Base-by-base conservation (phyloP, 2,888 invertebrate genomes). In the Tiliacea citrago region DNA sequence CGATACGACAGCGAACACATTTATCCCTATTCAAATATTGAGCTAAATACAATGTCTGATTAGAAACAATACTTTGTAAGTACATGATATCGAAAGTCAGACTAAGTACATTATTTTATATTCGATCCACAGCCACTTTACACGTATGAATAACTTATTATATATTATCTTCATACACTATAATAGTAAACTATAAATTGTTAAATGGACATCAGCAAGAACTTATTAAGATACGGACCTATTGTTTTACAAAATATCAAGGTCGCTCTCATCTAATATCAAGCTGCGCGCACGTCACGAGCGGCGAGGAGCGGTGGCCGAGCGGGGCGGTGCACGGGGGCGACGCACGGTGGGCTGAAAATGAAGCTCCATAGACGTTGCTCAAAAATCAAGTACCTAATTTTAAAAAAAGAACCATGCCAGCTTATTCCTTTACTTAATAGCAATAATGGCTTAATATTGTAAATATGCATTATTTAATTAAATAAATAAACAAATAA, bases 61-160 rank as follows among this genome's bases (percentile, higher is more conserved):
- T 63, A 49, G 13, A 67, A 66, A 77, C 7, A 47, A 70, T 24
- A 45, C n/a, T 16, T 68, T 53, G n/a, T 75, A 75, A 61, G 78
- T 77, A 75, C 69, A 61, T 16, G 51, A 58, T 60, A 47, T 51
- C 21, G 39, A n/a, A 79, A 49, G 7, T 72, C 55, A 73, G 24
- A 57, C 49, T 77, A 79, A 77, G 35, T 68, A 77, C 55, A 51
- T n/a, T 76, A 57, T 39, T 53, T 35, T 82, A 58, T 63, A 80
- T 68, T 72, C 68, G 65, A 78, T 82, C 61, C 80, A 81, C 80
- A 81, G 80, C 81, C 81, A 55, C 60, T 57, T 61, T 72, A 82
- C 82, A 68, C 77, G 79, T 66, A 66, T 62, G n/a, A 66, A 70
- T 60, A 49, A 67, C 53, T 69, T 76, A 76, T 57, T 60, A 75